Evolutionary conservation across 2,797 vertebrate genomes (phyloP).

Genomic region (Galago senegalensis): DNA sequence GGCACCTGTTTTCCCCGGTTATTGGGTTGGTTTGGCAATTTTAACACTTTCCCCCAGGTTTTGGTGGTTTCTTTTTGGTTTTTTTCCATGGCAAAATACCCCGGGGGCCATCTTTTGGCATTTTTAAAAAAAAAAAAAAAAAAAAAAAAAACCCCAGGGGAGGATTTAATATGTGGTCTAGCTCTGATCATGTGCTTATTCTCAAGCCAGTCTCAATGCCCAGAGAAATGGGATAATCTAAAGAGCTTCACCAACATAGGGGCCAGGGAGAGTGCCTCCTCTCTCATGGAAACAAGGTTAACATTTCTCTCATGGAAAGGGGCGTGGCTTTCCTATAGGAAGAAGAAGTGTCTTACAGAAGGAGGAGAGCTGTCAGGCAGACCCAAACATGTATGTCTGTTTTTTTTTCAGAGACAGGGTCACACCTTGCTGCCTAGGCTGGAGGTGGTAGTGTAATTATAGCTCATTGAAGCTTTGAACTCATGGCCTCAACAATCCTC

Average conservation of each 20-base stretch:
- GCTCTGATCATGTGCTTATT: background rate
- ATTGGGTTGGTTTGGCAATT: too few species aligned
- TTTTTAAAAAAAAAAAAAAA: too few species aligned
- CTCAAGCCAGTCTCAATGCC: background rate
- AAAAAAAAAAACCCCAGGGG: too few species aligned
- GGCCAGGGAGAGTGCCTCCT: background rate
- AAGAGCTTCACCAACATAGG: background rate
- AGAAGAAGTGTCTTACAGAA: background rate
- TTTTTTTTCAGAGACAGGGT: background rate
- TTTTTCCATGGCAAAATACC: too few species aligned
- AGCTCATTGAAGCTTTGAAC: background rate
- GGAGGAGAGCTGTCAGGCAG: background rate
- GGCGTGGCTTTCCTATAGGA: background rate
- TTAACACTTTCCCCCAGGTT: too few species aligned
- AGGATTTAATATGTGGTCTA: background rate
- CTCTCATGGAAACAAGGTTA: background rate
- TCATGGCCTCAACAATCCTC: background rate
- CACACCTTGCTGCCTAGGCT: background rate
- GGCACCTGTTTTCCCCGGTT: too few species aligned
- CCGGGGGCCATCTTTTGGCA: too few species aligned
- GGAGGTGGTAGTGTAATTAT: background rate
- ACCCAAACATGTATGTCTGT: background rate
- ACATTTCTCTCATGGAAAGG: background rate
- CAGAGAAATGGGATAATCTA: background rate
- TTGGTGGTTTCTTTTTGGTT: too few species aligned